A percentile compares a stretch with the other conserved stretches of the same genome.
Evolutionary conservation across 30 jellyfish, hydroid and myxozoan genomes (phyloP).

Genomic region (Mastigias papua): DNA sequence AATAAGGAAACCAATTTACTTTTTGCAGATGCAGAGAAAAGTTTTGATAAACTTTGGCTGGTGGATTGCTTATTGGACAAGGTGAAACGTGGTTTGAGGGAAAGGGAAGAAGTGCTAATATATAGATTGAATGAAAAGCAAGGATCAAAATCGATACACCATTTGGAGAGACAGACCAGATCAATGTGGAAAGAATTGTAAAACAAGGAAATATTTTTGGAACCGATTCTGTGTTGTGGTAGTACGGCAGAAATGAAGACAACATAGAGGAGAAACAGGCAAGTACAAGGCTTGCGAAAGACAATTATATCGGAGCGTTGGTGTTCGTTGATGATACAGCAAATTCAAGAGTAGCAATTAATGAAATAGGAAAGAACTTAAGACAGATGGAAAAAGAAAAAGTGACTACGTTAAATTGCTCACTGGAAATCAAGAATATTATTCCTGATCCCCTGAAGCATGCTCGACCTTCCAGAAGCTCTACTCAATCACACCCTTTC

Average conservation of each 20-base stretch:
- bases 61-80: no score
- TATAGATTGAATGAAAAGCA: not conserved
- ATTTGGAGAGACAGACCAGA: not conserved
- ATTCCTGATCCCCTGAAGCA: no score
- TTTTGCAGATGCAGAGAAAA: no score
- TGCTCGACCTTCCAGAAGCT: no score
- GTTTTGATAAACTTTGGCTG: no score
- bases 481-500: no score
- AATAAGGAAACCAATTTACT: no score
- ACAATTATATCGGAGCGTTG: not conserved
- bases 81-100: not conserved
- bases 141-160: not conserved
- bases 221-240: not conserved
- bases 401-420: not conserved
- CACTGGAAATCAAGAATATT: no score
- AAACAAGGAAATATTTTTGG: not conserved
- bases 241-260: not conserved
- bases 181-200: not conserved
- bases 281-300: not conserved
- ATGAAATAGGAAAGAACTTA: not conserved
- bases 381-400: not conserved
- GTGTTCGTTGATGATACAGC: not conserved
- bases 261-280: not conserved
- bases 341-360: not conserved
- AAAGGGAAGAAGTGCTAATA: not conserved